Percentiles rank a stretch among this genome's conserved stretches.
These are phyloP conservation scores for Batillaria attramentaria DNA, from an alignment of 1,140 invertebrate species.

Conservation along the genomic window DNA sequence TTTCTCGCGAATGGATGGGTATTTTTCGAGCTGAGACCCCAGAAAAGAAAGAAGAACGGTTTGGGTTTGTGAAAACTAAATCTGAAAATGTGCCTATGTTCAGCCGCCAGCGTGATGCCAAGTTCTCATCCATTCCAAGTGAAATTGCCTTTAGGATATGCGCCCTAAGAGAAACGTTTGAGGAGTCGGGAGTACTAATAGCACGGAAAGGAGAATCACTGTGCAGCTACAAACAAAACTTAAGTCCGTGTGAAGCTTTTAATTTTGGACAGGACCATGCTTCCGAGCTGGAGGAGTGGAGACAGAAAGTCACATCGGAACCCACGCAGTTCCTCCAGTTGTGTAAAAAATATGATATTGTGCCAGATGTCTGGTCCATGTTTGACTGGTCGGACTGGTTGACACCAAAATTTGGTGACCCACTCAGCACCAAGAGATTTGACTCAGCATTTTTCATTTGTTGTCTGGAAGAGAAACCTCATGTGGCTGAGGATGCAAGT, in stretches of 20 bases:
- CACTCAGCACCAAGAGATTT: conserved; percentile 78
- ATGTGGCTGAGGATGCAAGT: conserved; percentile 74
- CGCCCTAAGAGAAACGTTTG: conserved; percentile 92
- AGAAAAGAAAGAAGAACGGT: conserved; percentile 28
- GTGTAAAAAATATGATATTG: conserved; percentile 80
- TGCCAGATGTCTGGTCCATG: conserved; percentile 87
- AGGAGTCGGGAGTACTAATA: conserved; percentile 89
- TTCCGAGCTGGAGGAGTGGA: conserved; percentile 75
- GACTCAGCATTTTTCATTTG: conserved; percentile 86
- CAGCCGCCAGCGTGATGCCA: conserved; percentile 42
- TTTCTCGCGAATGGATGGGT: conserved; percentile 80
- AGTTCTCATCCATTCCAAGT: conserved; percentile 57
- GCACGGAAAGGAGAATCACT: conserved; percentile 71
- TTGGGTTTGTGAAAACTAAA: conserved; percentile 39
- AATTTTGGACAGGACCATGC: not conserved
- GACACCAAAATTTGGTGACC: conserved; percentile 76
- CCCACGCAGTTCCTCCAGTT: conserved; percentile 81
- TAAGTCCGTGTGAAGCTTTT: conserved; percentile 60
- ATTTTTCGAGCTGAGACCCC: conserved; percentile 74
- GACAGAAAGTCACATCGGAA: conserved; percentile 80
- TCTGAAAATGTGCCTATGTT: conserved; percentile 49
- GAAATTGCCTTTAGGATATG: conserved; percentile 86
- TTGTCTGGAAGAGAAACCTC: conserved; percentile 75
- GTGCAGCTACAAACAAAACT: not conserved
- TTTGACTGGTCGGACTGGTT: conserved; percentile 91